Evolutionary conservation across 2,888 invertebrate species (phyloP), one percentile per base, ranked within the genome.

Genomic region (Dione juno): DNA sequence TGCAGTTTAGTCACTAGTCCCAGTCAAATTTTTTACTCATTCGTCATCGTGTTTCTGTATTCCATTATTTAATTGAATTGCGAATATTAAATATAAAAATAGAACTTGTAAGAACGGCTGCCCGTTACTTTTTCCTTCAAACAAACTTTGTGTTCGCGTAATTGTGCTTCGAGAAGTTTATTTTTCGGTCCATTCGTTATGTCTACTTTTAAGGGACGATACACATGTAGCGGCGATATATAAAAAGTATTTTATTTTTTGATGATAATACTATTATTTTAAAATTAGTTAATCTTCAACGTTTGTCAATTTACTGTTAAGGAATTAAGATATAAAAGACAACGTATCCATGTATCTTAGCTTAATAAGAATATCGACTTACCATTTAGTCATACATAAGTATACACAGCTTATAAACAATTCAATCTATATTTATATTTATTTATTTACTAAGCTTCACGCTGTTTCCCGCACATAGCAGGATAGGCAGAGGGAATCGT

Each of bases 161-260:
- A 70, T 72, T 66, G 64, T 59, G 66, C 53, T 70, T 70, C 19
- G 41, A 37, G 41, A 67, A 69, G 67, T 71, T 79, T 78, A 75
- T 77, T 84, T 83, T 84, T 84, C 82, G 77, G 74, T 74, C 67
- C 74, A 71, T 76, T 77, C 79, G 79, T 83, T 83, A 82, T 80
- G 79, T 80, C 53, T 70, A 71, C 79, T 74, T 76, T 69, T 75
- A 66, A 57, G 63, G 53, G 14, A 21, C 11, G 45, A n/a, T 14
- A 45, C 61, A 67, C 37, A 59, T 50, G 45, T n/a, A 28, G 50
- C 40, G 54, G 28, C 37, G 5, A 6, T 54, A 52, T 61, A 14
- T 21, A 54, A 9, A 6, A 52, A 52, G 28, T 7, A 9, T 8
- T 28, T 19, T 1, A 13, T 13, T 1, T 52, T 52, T 7, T 21